These are phyloP conservation scores for Acrobasis repandana DNA, from an alignment of 2,888 invertebrate species.

Conservation along the genomic window DNA sequence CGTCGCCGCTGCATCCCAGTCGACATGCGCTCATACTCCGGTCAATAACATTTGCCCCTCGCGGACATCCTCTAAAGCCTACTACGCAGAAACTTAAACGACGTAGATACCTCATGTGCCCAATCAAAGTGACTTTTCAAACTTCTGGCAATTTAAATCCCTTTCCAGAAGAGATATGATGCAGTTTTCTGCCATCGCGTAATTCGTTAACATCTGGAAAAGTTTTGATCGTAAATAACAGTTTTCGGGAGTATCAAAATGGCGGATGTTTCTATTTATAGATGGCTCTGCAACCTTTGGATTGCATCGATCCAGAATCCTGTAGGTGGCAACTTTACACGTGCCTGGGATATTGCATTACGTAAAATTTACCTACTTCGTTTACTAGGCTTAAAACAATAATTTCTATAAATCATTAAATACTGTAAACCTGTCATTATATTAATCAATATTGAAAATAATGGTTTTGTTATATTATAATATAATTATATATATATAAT, in stretches of 20 bases:
- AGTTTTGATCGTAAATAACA: neutral
- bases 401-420: too few relatives aligned
- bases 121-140: neutral
- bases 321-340: neutral
- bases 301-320: neutral
- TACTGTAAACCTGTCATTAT: too few relatives aligned
- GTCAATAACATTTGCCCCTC: conserved; percentile 61
- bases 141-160: neutral
- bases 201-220: neutral
- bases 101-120: neutral
- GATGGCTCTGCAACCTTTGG: neutral
- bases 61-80: conserved; percentile 25
- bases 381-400: too few relatives aligned
- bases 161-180: neutral
- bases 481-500: too few relatives aligned
- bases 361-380: too few relatives aligned
- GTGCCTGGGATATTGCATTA: neutral
- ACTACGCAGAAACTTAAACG: conserved; percentile 6
- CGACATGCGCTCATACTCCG: conserved; percentile 62
- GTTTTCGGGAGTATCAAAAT: neutral
- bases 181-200: neutral
- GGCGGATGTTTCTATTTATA: neutral
- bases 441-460: too few relatives aligned
- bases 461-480: too few relatives aligned
- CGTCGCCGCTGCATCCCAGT: conserved; percentile 55